These are phyloP conservation scores for Conopomorpha cramerella DNA, from an alignment of 1,140 invertebrate species.

Conservation along the genomic window DNA sequence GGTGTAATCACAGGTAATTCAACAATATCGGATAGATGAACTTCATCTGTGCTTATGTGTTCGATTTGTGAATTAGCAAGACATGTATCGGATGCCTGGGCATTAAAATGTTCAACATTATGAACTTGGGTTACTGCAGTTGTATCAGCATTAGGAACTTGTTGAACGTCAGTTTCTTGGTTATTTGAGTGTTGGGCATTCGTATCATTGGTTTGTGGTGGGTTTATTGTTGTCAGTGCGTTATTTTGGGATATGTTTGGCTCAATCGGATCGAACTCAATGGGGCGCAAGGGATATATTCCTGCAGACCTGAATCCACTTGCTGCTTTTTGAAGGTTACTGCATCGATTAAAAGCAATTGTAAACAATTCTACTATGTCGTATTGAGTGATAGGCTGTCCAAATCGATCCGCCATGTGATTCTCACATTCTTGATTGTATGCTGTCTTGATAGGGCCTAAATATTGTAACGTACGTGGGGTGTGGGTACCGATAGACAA, in stretches of 20 bases:
- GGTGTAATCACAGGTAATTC: constrained; percentile 5
- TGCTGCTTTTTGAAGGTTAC: constrained; percentile 15
- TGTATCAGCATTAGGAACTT: no score
- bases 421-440: constrained; percentile 22
- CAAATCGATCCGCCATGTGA: constrained; percentile 13
- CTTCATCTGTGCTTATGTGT: constrained; percentile 6
- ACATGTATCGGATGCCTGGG: constrained; percentile 6
- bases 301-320: constrained; percentile 18
- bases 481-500: no score
- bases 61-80: constrained; percentile 6
- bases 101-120: constrained; percentile 5
- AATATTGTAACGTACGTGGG: no score
- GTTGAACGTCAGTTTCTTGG: no score
- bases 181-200: no score
- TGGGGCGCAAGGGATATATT: constrained; percentile 14
- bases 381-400: constrained; percentile 15
- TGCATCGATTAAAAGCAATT: constrained; percentile 15
- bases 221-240: no score
- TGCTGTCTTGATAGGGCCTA: constrained; percentile 27
- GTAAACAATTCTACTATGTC: constrained; percentile 18
- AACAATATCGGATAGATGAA: constrained; percentile 8
- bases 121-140: no score
- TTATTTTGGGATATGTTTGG: constrained; percentile 5
- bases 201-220: no score
- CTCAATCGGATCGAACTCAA: constrained; percentile 7